phyloP scores from a whole-genome alignment of 2,888 invertebrate species.

The Rhaphigaster nebulosa region DNA sequence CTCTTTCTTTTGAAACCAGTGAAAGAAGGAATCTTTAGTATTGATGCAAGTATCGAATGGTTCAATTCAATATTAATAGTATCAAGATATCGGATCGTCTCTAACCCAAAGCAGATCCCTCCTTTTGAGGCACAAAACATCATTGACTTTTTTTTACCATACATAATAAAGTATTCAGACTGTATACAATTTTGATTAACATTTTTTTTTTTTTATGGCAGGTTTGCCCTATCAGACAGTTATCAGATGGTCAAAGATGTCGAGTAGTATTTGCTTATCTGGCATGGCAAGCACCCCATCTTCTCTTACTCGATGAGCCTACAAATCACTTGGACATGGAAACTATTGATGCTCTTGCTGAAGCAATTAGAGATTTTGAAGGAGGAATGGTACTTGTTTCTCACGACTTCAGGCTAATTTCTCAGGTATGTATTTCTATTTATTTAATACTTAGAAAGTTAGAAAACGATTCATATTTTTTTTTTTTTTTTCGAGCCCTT shows the following conservation, averaged over 20 bases:
- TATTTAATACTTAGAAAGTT: background rate
- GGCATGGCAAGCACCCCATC: conserved; percentile 96
- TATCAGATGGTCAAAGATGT: conserved; percentile 98
- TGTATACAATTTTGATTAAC: background rate
- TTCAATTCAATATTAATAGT: background rate
- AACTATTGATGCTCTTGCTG: conserved; percentile 97
- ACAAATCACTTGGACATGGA: conserved; percentile 98
- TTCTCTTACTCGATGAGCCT: conserved; percentile 88
- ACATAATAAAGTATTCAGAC: background rate
- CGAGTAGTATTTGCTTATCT: conserved; percentile 99
- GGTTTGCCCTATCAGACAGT: conserved; percentile 93
- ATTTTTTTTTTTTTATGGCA: conserved; percentile 67
- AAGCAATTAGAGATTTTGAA: conserved; percentile 97
- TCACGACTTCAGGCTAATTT: conserved; percentile 99
- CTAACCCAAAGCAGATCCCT: background rate
- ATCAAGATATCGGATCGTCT: background rate
- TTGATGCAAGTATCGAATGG: background rate
- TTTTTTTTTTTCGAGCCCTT: too few relatives aligned
- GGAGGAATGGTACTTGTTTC: conserved; percentile 99
- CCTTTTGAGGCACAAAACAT: background rate
- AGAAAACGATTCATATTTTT: too few relatives aligned
- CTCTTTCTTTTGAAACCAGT: too few relatives aligned
- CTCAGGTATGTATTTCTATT: conserved; percentile 80
- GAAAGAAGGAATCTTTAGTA: background rate
- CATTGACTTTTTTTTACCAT: background rate